A percentile compares a stretch with the other conserved stretches of the same genome.
Evolutionary conservation across 2,797 vertebrate genomes (phyloP).

Genomic region (Erpetoichthys calabaricus): DNA sequence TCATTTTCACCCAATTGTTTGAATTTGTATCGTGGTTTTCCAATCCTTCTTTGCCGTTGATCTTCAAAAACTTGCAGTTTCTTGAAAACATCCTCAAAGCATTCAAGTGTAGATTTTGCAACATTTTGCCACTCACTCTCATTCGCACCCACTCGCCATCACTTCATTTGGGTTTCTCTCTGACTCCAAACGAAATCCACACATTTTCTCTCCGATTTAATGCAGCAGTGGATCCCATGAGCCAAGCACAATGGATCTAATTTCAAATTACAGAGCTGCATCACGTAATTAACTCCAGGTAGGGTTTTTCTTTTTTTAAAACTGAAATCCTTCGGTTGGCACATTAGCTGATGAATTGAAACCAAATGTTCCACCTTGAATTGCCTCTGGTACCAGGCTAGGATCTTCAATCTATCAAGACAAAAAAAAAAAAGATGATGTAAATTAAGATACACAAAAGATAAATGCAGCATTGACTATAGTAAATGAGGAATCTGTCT

Average conservation of each 20-base stretch:
- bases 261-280: slow-evolving; percentile 95
- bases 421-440: slow-evolving; percentile 24
- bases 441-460: slow-evolving; percentile 7
- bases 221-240: slow-evolving; percentile 99
- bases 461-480: slow-evolving; percentile 7
- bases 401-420: slow-evolving; percentile 85
- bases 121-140: slow-evolving; percentile 99
- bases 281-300: slow-evolving; percentile 86
- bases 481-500: no score
- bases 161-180: slow-evolving; percentile 94
- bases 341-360: slow-evolving; percentile 98
- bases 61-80: slow-evolving; percentile 77
- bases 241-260: slow-evolving; percentile 99
- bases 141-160: slow-evolving; percentile 99
- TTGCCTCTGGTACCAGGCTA: slow-evolving; percentile 89
- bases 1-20: slow-evolving; percentile 61
- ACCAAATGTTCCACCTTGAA: slow-evolving; percentile 93
- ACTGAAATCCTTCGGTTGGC: slow-evolving; percentile 98
- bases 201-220: slow-evolving; percentile 96
- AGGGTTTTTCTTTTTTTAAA: slow-evolving; percentile 69
- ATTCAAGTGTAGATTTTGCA: slow-evolving; percentile 87
- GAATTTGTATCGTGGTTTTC: slow-evolving; percentile 59
- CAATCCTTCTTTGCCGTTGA: slow-evolving; percentile 61
- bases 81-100: slow-evolving; percentile 83
- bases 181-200: slow-evolving; percentile 97